These are phyloP conservation scores for Monodelphis domestica DNA, from an alignment of 2,797 vertebrate species.

Conservation along the genomic window DNA sequence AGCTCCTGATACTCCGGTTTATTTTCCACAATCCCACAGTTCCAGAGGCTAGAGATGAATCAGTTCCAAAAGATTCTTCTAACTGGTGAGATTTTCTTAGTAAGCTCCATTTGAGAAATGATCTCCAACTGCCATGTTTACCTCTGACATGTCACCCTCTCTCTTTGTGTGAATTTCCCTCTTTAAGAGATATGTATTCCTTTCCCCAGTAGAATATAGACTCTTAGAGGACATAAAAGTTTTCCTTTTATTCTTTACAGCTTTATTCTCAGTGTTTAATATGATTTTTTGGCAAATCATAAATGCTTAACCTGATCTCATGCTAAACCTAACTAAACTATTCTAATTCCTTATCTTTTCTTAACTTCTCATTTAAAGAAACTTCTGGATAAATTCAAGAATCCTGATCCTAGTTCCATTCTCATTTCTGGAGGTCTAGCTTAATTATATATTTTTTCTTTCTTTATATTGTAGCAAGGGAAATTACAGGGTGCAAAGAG, in stretches of 20 bases:
- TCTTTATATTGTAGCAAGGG: too few species aligned
- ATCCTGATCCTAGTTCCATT: background rate
- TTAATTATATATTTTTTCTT: too few species aligned
- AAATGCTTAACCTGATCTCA: background rate
- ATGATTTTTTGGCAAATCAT: background rate
- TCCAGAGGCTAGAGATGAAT: too few species aligned
- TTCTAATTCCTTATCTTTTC: background rate
- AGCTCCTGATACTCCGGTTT: too few species aligned
- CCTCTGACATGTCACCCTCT: too few species aligned
- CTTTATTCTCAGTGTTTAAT: background rate
- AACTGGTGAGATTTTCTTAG: too few species aligned
- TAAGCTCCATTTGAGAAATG: too few species aligned
- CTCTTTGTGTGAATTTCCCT: too few species aligned
- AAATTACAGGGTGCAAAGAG: too few species aligned
- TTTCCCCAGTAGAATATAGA: background rate
- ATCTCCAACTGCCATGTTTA: too few species aligned
- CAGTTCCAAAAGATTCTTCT: too few species aligned
- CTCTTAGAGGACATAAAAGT: background rate
- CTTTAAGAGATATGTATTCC: background rate
- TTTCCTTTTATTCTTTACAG: background rate
- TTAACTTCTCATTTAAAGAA: background rate
- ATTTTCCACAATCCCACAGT: too few species aligned
- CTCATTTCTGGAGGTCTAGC: background rate
- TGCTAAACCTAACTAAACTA: background rate
- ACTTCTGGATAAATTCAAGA: background rate